Percentiles rank a stretch among this genome's conserved stretches.
Evolutionary conservation across 2,888 invertebrate species (phyloP).

Genomic region (Apamea anceps): DNA sequence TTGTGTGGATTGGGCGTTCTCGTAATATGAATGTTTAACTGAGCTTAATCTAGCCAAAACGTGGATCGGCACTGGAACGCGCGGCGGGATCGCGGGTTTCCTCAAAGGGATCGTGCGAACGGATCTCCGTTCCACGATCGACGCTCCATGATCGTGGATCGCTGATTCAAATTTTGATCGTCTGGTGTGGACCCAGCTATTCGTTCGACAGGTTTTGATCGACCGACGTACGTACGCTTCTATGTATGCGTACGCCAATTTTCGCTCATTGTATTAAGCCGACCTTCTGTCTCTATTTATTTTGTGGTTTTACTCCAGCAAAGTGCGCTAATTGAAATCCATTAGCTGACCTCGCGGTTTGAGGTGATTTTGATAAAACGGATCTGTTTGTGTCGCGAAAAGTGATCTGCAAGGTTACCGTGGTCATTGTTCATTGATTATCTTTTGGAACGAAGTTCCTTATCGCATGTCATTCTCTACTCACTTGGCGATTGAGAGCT

Average conservation of each 20-base stretch:
- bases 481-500: not conserved
- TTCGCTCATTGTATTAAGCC: not conserved
- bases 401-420: slow-evolving; percentile 19
- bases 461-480: not conserved
- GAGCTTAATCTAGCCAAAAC: not conserved
- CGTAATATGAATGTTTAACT: not conserved
- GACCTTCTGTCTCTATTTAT: not conserved
- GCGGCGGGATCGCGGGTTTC: not conserved
- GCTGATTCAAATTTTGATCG: no score
- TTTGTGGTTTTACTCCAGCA: slow-evolving; percentile 7
- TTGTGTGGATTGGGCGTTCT: not conserved
- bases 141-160: no score
- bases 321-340: slow-evolving; percentile 48
- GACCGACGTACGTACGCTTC: rapidly evolving
- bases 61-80: not conserved
- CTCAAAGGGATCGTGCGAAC: no score
- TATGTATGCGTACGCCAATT: not conserved
- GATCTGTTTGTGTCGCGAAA: slow-evolving; percentile 20
- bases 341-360: slow-evolving; percentile 35
- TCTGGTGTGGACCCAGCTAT: not conserved
- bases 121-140: no score
- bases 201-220: not conserved
- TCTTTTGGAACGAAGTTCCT: not conserved
- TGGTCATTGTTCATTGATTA: not conserved
- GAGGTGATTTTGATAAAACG: slow-evolving; percentile 33